These are phyloP conservation scores for Molossus molossus DNA, from an alignment of 2,797 vertebrate species.

Conservation along the genomic window DNA sequence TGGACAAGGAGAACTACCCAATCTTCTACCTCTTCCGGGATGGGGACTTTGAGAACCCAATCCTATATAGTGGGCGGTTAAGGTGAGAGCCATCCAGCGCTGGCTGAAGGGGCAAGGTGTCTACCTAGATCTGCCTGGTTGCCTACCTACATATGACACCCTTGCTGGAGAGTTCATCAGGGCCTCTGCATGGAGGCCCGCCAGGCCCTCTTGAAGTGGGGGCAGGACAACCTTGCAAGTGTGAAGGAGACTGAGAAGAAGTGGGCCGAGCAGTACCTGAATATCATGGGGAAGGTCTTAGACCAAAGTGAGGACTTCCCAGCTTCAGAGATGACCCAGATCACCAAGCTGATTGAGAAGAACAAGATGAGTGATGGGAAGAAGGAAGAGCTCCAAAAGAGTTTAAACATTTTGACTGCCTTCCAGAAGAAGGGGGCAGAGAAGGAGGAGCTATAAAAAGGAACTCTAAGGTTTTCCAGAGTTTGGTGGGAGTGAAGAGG, in stretches of 20 bases:
- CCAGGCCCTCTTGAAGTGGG: constrained; percentile 88
- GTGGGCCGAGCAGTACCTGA: constrained; percentile 91
- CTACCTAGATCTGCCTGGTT: constrained; percentile 92
- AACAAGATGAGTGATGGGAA: constrained; percentile 92
- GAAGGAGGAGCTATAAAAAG: constrained; percentile 90
- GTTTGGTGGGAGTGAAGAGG: constrained; percentile 25
- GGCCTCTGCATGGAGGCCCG: constrained; percentile 83
- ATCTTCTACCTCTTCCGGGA: constrained; percentile 90
- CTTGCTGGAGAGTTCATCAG: constrained; percentile 89
- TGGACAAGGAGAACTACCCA: constrained; percentile 91
- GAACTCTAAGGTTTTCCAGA: not conserved
- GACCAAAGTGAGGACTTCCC: constrained; percentile 91
- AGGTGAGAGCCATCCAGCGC: constrained; percentile 90
- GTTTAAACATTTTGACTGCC: constrained; percentile 91
- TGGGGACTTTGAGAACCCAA: constrained; percentile 91
- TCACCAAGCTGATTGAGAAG: constrained; percentile 91
- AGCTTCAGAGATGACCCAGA: constrained; percentile 88
- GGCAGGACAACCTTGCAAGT: constrained; percentile 84
- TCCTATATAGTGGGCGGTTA: constrained; percentile 87
- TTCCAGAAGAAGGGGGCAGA: constrained; percentile 89
- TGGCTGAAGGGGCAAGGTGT: constrained; percentile 91
- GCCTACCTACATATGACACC: constrained; percentile 89
- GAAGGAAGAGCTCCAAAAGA: constrained; percentile 92
- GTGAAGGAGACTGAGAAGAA: constrained; percentile 89
- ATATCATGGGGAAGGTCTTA: constrained; percentile 92